Percentiles rank a stretch among this genome's conserved stretches.
phyloP scores from a whole-genome alignment of 2,113 vertebrate genomes.

The Eolophus roseicapilla region DNA sequence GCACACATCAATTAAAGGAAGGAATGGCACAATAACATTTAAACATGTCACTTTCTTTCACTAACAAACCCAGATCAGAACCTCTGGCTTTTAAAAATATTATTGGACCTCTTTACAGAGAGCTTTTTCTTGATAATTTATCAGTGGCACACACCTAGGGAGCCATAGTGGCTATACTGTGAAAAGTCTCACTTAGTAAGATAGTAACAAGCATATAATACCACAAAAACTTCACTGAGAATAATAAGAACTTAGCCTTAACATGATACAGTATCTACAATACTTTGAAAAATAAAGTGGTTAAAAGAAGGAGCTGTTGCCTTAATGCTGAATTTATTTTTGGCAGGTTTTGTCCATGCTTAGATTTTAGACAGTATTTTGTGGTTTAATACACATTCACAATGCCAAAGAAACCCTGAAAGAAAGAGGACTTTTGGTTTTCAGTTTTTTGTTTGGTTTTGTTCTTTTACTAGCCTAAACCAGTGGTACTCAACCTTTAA shows the following conservation, averaged over 20 bases:
- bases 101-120: neutral
- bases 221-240: conserved; percentile 10
- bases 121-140: neutral
- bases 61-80: neutral
- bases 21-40: conserved; percentile 19
- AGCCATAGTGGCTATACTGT: neutral
- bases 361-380: conserved; percentile 66
- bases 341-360: neutral
- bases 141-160: neutral
- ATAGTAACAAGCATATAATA: conserved; percentile 50
- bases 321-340: conserved; percentile 37
- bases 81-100: neutral
- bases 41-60: conserved; percentile 2
- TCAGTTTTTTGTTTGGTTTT: neutral
- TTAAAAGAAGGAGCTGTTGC: conserved; percentile 56
- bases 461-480: conserved; percentile 68
- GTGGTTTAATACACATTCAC: conserved; percentile 38
- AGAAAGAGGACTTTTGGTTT: neutral
- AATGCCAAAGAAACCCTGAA: conserved; percentile 45
- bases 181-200: conserved; percentile 2
- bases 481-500: conserved; percentile 78
- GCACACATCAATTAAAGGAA: conserved; percentile 28
- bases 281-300: conserved; percentile 36
- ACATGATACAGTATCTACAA: neutral
- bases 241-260: conserved; percentile 17